Conservation (phyloP, 2,797 vertebrate genomes). For the Manis crassicaudata region DNA sequence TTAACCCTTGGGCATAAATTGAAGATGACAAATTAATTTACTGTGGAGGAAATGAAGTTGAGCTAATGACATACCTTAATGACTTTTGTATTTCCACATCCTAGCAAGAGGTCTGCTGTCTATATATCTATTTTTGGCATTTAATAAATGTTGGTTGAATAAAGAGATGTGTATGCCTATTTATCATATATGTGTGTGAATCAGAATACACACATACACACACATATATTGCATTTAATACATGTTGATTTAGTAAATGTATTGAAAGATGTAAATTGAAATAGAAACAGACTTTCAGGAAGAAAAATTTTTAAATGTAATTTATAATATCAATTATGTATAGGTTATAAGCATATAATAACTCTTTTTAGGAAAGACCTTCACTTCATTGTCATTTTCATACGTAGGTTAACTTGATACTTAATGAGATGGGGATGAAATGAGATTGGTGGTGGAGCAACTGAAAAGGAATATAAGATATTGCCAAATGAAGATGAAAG, state of each 20-base stretch:
- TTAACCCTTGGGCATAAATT: background rate
- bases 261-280: background rate
- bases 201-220: too few relatives aligned
- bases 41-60: background rate
- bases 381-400: background rate
- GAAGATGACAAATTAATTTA: constrained; percentile 4
- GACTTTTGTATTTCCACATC: background rate
- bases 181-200: background rate
- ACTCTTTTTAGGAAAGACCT: background rate
- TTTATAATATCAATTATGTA: background rate
- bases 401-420: background rate
- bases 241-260: constrained; percentile 32
- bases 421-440: background rate
- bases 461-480: background rate
- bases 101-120: background rate
- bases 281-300: background rate
- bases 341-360: background rate
- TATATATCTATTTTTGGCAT: background rate
- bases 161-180: background rate
- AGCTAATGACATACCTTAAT: background rate
- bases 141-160: constrained; percentile 5
- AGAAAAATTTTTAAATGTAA: background rate
- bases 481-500: background rate
- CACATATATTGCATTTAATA: background rate
- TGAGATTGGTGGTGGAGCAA: background rate